Conservation (phyloP, 2,888 invertebrate species). For the Mythimna impura region DNA sequence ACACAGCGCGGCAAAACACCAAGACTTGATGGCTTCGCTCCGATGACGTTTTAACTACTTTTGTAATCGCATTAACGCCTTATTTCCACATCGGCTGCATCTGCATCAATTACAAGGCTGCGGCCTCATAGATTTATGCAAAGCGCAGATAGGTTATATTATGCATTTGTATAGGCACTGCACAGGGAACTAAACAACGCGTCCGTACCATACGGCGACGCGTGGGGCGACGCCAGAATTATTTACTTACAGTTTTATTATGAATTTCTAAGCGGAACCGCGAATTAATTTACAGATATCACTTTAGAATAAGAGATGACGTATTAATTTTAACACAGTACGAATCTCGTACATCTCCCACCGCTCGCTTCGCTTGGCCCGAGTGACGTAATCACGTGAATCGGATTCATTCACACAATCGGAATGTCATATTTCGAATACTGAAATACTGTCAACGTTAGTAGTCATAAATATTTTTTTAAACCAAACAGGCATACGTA, state of each 20-base stretch:
- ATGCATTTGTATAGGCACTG: constrained; percentile 88
- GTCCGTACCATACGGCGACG: constrained; percentile 73
- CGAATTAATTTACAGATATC: constrained; percentile 74
- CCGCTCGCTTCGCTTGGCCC: constrained; percentile 83
- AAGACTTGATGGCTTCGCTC: constrained; percentile 74
- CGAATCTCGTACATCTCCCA: constrained; percentile 85
- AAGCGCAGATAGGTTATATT: constrained; percentile 88
- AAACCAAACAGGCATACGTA: too few species aligned
- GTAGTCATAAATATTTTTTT: background rate
- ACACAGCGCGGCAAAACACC: constrained; percentile 84
- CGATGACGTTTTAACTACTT: constrained; percentile 84
- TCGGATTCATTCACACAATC: constrained; percentile 55
- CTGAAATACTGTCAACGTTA: background rate
- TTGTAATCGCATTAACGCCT: constrained; percentile 83
- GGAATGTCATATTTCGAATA: constrained; percentile 49
- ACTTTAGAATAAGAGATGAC: constrained; percentile 84
- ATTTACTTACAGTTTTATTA: constrained; percentile 84
- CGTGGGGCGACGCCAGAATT: constrained; percentile 62
- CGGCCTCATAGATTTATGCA: constrained; percentile 85
- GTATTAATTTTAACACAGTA: constrained; percentile 86
- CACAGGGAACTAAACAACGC: constrained; percentile 86
- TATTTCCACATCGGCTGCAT: constrained; percentile 79
- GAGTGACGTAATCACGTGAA: constrained; percentile 80
- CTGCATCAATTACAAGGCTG: constrained; percentile 86
- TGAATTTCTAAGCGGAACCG: constrained; percentile 73